A percentile compares a stretch with the other conserved stretches of the same genome.
Evolutionary conservation across 2,113 vertebrate genomes (phyloP).

Genomic region (Gobius niger): DNA sequence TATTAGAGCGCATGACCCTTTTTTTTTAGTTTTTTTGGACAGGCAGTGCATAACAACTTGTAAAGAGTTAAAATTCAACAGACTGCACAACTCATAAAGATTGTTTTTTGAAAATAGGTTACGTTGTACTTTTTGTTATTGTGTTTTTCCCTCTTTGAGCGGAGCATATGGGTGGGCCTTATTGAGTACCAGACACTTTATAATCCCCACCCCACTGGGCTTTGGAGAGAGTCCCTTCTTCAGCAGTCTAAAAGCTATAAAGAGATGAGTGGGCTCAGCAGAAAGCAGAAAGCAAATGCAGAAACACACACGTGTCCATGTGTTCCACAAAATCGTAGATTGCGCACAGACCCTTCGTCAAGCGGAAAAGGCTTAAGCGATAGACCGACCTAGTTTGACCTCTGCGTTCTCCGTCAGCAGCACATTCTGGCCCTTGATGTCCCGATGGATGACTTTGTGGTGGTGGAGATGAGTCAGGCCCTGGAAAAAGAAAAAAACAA

Average conservation of each 20-base stretch:
- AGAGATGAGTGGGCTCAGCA: conserved; percentile 45
- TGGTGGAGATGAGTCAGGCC: conserved; percentile 89
- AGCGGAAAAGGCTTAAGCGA: conserved; percentile 16
- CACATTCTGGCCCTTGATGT: conserved; percentile 94
- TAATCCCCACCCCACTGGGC: conserved; percentile 37
- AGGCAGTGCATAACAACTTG: too few species aligned
- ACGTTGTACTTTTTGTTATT: neutral
- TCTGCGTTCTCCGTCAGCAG: conserved; percentile 89
- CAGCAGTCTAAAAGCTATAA: conserved; percentile 43
- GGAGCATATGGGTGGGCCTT: conserved; percentile 31
- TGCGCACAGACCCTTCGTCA: conserved; percentile 3
- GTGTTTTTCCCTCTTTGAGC: neutral
- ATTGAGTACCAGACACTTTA: conserved; percentile 19
- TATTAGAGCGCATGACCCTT: too few species aligned
- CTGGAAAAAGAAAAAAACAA: conserved; percentile 62
- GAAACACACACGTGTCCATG: conserved; percentile 4
- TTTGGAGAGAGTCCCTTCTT: conserved; percentile 30
- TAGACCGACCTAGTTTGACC: conserved; percentile 86
- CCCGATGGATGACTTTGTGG: conserved; percentile 91
- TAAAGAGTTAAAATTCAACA: neutral
- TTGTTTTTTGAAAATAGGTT: conserved; percentile 1
- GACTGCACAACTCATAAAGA: conserved; percentile 6
- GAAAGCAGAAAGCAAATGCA: conserved; percentile 31
- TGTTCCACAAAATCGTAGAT: conserved; percentile 33
- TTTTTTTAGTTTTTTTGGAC: too few species aligned